Conservation (phyloP, 2,888 invertebrate species). For the Parelbella ahira region DNA sequence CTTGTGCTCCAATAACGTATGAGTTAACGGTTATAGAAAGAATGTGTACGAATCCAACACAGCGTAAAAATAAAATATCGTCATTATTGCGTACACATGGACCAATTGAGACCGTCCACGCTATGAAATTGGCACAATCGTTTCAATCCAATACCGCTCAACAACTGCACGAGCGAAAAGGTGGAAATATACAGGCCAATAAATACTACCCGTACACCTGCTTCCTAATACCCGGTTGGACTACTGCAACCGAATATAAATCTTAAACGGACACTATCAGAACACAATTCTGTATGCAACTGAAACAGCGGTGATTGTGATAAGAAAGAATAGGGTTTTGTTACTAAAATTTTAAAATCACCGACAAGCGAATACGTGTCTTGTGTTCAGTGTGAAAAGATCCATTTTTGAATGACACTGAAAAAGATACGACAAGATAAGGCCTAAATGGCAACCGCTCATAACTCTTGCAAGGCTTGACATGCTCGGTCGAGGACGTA, state of each 20-base stretch:
- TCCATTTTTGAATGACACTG: background rate
- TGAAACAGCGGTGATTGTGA: conserved; percentile 1
- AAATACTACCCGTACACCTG: conserved; percentile 35
- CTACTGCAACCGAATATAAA: conserved; percentile 16
- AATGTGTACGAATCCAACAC: background rate
- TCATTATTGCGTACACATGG: background rate
- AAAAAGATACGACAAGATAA: conserved; percentile 17
- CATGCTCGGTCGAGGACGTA: conserved; percentile 18
- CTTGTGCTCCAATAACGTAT: too few relatives aligned
- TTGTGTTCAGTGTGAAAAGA: background rate
- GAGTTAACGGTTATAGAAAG: too few relatives aligned
- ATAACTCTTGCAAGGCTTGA: conserved; percentile 23
- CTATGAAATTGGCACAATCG: too few relatives aligned
- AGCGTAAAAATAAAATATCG: background rate
- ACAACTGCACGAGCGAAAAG: conserved; percentile 21
- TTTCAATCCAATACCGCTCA: conserved; percentile 20
- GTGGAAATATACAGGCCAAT: conserved; percentile 37
- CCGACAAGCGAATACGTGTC: conserved; percentile 9
- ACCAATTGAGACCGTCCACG: too few relatives aligned
- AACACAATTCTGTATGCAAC: conserved; percentile 6
- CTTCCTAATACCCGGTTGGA: conserved; percentile 27
- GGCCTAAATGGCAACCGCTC: conserved; percentile 22
- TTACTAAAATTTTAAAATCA: conserved; percentile 9
- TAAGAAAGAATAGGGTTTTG: conserved; percentile 9
- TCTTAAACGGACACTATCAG: conserved; percentile 5